These are phyloP conservation scores for Scaptomyza montana DNA, from an alignment of 1,140 invertebrate species.

Conservation along the genomic window DNA sequence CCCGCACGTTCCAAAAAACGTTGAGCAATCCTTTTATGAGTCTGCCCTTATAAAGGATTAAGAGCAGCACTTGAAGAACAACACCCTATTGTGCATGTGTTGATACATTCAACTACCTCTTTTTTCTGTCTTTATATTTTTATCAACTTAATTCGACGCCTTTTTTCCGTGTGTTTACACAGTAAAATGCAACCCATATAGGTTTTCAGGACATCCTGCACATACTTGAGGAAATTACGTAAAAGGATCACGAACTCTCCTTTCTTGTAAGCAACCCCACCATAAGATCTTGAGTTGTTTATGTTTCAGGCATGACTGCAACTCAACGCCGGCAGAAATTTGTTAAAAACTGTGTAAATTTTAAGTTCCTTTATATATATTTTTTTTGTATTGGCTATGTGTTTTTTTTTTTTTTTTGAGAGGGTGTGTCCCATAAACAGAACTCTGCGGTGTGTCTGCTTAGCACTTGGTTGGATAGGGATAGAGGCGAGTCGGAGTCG, in stretches of 20 bases:
- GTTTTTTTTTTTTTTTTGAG: slow-evolving; percentile 26
- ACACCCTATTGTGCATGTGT: slow-evolving; percentile 32
- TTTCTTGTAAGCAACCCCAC: slow-evolving; percentile 16
- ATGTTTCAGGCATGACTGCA: slow-evolving; percentile 77
- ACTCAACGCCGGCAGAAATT: slow-evolving; percentile 73
- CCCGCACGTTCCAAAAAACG: slow-evolving; percentile 69
- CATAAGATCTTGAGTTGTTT: slow-evolving; percentile 72
- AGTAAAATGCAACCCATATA: slow-evolving; percentile 68
- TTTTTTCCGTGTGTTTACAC: slow-evolving; percentile 80
- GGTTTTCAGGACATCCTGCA: slow-evolving; percentile 63
- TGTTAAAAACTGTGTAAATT: slow-evolving; percentile 82
- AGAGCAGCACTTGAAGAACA: slow-evolving; percentile 50
- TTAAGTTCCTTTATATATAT: slow-evolving; percentile 62
- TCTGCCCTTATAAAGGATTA: slow-evolving; percentile 70
- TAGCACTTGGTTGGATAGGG: slow-evolving; percentile 49
- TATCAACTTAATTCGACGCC: slow-evolving; percentile 63
- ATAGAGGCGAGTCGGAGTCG: slow-evolving; percentile 34
- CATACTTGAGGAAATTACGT: slow-evolving; percentile 73
- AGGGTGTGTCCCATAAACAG: slow-evolving; percentile 77
- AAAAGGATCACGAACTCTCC: slow-evolving; percentile 77
- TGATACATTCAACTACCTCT: slow-evolving; percentile 13
- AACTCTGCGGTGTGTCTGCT: slow-evolving; percentile 54
- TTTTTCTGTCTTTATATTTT: slow-evolving; percentile 24
- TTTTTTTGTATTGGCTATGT: slow-evolving; percentile 31
- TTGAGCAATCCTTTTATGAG: slow-evolving; percentile 54